phyloP scores from a whole-genome alignment of 2,888 invertebrate genomes.

The Megamerina dolium region DNA sequence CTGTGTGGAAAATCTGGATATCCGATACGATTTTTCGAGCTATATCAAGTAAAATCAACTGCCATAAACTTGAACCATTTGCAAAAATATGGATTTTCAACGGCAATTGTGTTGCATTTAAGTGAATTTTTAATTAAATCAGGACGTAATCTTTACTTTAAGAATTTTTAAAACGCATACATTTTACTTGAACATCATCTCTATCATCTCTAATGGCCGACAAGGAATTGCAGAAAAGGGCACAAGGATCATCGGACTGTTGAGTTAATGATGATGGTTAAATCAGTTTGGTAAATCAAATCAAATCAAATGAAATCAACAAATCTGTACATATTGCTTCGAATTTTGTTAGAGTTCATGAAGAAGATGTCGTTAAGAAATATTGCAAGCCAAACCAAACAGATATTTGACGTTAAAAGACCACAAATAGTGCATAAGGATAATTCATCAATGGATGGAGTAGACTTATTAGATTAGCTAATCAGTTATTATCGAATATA shows the following conservation, averaged over 20 bases:
- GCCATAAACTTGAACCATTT: too few species aligned
- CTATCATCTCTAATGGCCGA: too few species aligned
- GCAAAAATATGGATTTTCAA: too few species aligned
- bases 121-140: too few species aligned
- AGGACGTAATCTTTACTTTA: too few species aligned
- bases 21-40: too few species aligned
- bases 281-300: slow-evolving; percentile 10
- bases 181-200: too few species aligned
- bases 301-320: too few species aligned
- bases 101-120: too few species aligned
- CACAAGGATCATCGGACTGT: slow-evolving; percentile 7
- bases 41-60: too few species aligned
- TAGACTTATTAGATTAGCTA: slow-evolving; percentile 14
- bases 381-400: slow-evolving; percentile 5
- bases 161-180: too few species aligned
- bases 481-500: slow-evolving; percentile 11
- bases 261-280: slow-evolving; percentile 8
- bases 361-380: slow-evolving; percentile 8
- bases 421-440: slow-evolving; percentile 7
- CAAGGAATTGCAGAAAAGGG: slow-evolving; percentile 9
- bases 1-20: too few species aligned
- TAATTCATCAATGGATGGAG: slow-evolving; percentile 9
- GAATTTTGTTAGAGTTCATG: slow-evolving; percentile 13
- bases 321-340: slow-evolving; percentile 11
- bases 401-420: slow-evolving; percentile 3